Evolutionary conservation across 2,113 vertebrate species (phyloP), one percentile per base, ranked within the genome.

Genomic region (Gymnorhina tibicen): DNA sequence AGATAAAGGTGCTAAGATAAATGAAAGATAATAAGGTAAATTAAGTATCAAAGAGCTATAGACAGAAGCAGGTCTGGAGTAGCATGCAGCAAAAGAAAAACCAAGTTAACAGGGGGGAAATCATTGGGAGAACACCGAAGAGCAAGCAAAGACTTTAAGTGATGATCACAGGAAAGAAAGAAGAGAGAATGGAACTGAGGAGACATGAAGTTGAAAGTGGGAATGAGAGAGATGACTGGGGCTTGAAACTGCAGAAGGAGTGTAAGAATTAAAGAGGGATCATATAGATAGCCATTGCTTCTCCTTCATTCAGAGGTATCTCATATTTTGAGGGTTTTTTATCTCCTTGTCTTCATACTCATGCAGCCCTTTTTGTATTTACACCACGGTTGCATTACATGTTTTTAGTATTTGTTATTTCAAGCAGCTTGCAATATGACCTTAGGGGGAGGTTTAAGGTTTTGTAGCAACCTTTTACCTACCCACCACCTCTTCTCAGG

Each of bases 381-480:
- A 52, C 27, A 63, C 47, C 47, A 44, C 30, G 32, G 63, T 11
- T 88, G 59, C 53, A 41, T 78, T 74, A 72, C 47, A 73, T 67
- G 30, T 23, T 77, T 92, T 81, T 50, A 93, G 80, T 7, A 35
- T 80, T 70, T 12, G 2, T 70, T 70, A 64, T 70, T 91, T 91
- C 58, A 85, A 80, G 84, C 73, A 91, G 56, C 59, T 84, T 89
- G 74, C 77, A 83, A 19, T 41, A 44, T 18, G 42, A 83, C 90
- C 87, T 50, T 72, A 78, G 82, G 83, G 83, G 82, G 60, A 91
- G 70, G n/a, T 53, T 91, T 90, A 82, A 81, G 39, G 28, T 89
- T 94, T 96, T 91, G 89, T 55, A 95, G 79, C 77, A 94, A 85
- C 67, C 89, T 96, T 96, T 91, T 93, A 90, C 92, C 84, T 75